These are phyloP conservation scores for Channa argus DNA, from an alignment of 2,113 vertebrate species.

Conservation along the genomic window DNA sequence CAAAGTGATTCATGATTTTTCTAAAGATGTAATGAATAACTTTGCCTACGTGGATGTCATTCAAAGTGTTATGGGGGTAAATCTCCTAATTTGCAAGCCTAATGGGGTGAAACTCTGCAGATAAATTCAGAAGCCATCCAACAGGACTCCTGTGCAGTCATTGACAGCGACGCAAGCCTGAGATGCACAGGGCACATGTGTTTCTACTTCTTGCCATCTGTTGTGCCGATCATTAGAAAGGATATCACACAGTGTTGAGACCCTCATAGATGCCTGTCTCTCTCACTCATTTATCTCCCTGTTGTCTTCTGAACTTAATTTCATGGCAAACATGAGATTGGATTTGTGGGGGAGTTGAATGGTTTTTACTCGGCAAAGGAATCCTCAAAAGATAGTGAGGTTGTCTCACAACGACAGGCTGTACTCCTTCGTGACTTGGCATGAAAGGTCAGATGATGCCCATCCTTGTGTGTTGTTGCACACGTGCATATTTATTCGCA, in stretches of 20 bases:
- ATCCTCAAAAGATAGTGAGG: conserved; percentile 56
- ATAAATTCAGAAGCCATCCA: conserved; percentile 39
- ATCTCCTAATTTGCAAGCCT: background rate
- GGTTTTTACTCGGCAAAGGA: conserved; percentile 59
- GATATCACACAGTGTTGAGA: conserved; percentile 64
- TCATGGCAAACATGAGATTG: conserved; percentile 59
- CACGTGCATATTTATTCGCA: conserved; percentile 51
- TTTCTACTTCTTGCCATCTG: conserved; percentile 70
- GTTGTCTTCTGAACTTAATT: conserved; percentile 46
- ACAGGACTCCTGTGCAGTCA: conserved; percentile 40
- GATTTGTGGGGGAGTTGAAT: conserved; percentile 40
- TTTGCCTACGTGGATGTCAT: background rate
- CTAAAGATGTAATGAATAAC: background rate
- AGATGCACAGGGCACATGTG: conserved; percentile 45
- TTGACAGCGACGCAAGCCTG: conserved; percentile 38
- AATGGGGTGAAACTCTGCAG: conserved; percentile 16
- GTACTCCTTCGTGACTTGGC: conserved; percentile 44
- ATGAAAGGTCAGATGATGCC: conserved; percentile 63
- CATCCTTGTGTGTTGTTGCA: background rate
- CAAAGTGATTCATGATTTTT: no score
- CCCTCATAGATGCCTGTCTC: conserved; percentile 36
- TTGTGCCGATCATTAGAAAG: conserved; percentile 64
- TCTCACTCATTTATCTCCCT: conserved; percentile 56
- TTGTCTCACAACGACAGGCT: conserved; percentile 38
- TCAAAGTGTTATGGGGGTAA: background rate